phyloP scores from a whole-genome alignment of 1,140 invertebrate genomes.

The Akabosia matsudoensis region DNA sequence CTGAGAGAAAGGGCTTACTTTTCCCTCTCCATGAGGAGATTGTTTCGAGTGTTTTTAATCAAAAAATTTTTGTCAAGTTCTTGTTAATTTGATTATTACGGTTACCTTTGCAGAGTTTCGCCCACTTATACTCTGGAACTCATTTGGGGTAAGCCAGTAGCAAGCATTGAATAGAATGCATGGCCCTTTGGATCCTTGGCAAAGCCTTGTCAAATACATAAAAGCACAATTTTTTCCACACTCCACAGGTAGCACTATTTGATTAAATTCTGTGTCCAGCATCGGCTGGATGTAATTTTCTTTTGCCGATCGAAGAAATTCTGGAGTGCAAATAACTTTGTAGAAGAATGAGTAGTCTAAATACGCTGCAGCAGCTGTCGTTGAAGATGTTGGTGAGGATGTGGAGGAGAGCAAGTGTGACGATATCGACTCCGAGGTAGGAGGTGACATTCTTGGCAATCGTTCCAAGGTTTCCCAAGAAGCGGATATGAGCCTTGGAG shows the following conservation, averaged over 20 bases:
- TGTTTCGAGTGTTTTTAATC: background rate
- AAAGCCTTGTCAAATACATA: constrained; percentile 40
- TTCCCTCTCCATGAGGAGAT: background rate
- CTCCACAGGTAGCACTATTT: constrained; percentile 43
- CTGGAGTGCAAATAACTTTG: constrained; percentile 26
- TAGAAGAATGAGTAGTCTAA: background rate
- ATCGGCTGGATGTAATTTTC: constrained; percentile 38
- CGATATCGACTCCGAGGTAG: constrained; percentile 31
- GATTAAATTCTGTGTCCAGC: constrained; percentile 29
- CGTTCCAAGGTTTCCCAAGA: background rate
- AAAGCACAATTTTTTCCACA: constrained; percentile 44
- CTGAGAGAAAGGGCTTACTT: too few relatives aligned
- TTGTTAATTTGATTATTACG: background rate
- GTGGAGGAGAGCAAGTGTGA: constrained; percentile 18
- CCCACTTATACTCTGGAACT: constrained; percentile 57
- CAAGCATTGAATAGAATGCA: constrained; percentile 42
- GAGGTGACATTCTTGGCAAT: constrained; percentile 27
- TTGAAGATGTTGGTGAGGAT: background rate
- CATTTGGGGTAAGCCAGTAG: constrained; percentile 56
- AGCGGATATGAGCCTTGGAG: background rate
- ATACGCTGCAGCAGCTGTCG: background rate
- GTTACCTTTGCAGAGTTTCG: constrained; percentile 55
- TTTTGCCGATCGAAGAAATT: constrained; percentile 31
- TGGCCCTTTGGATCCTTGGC: constrained; percentile 45
- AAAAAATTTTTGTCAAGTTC: background rate